phyloP scores from a whole-genome alignment of 2,113 vertebrate species.

The Dinomys branickii region DNA sequence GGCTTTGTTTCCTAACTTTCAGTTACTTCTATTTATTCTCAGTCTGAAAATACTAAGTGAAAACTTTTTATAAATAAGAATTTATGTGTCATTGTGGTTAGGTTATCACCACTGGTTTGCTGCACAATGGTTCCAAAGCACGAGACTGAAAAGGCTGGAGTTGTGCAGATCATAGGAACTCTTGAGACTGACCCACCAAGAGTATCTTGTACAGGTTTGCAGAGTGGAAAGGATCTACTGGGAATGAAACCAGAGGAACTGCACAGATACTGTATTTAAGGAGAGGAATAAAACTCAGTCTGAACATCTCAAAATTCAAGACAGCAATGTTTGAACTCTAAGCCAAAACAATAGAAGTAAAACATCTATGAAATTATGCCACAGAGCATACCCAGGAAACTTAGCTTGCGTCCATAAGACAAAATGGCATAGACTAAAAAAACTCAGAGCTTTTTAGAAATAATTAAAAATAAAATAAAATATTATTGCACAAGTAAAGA shows the following conservation, averaged over 20 bases:
- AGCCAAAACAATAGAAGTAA: not conserved
- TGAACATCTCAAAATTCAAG: not conserved
- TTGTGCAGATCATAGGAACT: too few relatives aligned
- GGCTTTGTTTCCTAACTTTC: not conserved
- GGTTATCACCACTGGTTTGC: not conserved
- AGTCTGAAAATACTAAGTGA: too few relatives aligned
- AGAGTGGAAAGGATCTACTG: not conserved
- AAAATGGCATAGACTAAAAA: not conserved
- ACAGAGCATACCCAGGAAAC: not conserved
- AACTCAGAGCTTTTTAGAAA: not conserved
- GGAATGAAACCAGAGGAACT: not conserved
- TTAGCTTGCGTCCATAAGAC: not conserved
- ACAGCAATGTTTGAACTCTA: not conserved
- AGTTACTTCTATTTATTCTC: not conserved
- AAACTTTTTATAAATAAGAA: not conserved
- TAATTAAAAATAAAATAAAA: not conserved
- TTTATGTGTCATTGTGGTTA: too few relatives aligned
- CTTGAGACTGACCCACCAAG: not conserved
- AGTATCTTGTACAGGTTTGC: not conserved
- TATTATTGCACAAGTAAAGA: not conserved
- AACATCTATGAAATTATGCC: not conserved
- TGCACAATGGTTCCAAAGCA: not conserved
- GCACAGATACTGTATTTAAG: not conserved
- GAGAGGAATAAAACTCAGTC: not conserved
- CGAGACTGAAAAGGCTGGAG: not conserved